phyloP scores from a whole-genome alignment of 2,888 invertebrate genomes.

The Sialis fuliginosa region DNA sequence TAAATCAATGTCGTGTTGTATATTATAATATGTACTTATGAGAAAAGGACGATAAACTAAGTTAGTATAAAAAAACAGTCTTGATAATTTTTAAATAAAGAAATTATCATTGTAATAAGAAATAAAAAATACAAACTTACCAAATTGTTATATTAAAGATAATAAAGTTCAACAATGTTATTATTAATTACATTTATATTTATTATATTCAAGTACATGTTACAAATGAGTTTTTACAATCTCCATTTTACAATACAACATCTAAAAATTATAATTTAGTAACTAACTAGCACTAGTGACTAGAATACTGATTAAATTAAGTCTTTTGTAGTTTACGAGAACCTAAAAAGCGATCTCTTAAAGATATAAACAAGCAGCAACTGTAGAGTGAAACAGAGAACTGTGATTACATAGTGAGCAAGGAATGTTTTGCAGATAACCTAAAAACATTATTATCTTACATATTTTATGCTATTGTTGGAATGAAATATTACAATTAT shows the following conservation, averaged over 20 bases:
- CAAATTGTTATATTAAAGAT: no score
- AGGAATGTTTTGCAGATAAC: constrained; percentile 3
- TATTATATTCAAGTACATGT: constrained; percentile 8
- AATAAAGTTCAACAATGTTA: no score
- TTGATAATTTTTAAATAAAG: no score
- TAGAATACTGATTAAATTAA: constrained; percentile 21
- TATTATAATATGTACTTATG: no score
- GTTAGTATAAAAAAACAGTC: no score
- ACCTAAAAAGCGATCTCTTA: background rate
- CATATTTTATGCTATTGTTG: background rate
- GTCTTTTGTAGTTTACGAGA: constrained; percentile 14
- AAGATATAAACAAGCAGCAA: background rate
- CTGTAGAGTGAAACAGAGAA: constrained; percentile 12
- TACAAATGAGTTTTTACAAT: constrained; percentile 16
- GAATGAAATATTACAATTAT: background rate
- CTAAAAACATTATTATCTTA: background rate
- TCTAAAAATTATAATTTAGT: constrained; percentile 15
- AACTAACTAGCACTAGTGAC: constrained; percentile 16
- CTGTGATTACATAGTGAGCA: constrained; percentile 1
- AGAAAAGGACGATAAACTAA: no score
- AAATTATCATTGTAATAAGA: no score
- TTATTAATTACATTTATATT: no score
- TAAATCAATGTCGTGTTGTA: no score
- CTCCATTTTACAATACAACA: constrained; percentile 16
- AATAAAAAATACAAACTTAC: no score